phyloP scores from a whole-genome alignment of 1,140 invertebrate species.

The Acromyrmex echinatior region DNA sequence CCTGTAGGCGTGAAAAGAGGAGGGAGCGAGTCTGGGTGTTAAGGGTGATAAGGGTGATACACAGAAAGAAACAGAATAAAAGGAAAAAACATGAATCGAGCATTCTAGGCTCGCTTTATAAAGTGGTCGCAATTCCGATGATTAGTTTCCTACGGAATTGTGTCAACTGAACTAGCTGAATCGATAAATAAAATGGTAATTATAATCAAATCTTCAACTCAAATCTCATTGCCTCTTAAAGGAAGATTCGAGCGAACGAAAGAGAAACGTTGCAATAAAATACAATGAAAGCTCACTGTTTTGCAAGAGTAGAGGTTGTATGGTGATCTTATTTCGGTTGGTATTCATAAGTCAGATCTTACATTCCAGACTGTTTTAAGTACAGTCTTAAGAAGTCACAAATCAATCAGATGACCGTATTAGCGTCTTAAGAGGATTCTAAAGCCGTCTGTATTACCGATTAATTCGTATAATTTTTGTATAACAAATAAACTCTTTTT shows the following conservation, averaged over 20 bases:
- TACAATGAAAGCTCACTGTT: not conserved
- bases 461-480: too few species aligned
- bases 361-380: too few species aligned
- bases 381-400: too few species aligned
- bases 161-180: not conserved
- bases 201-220: not conserved
- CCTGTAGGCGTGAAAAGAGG: constrained; percentile 48
- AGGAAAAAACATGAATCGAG: not conserved
- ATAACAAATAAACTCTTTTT: too few species aligned
- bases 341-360: too few species aligned
- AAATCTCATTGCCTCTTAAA: not conserved
- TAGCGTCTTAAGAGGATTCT: too few species aligned
- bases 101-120: not conserved
- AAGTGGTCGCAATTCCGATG: constrained; percentile 33
- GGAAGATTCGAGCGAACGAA: not conserved
- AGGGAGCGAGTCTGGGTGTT: constrained; percentile 38
- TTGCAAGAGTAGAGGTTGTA: not conserved
- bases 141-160: constrained; percentile 4
- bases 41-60: constrained; percentile 29
- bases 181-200: not conserved
- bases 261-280: not conserved
- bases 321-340: too few species aligned
- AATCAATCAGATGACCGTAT: too few species aligned
- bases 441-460: too few species aligned
- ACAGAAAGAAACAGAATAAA: not conserved